Conservation (phyloP, 2,888 invertebrate genomes). For the Empis stercorea region DNA sequence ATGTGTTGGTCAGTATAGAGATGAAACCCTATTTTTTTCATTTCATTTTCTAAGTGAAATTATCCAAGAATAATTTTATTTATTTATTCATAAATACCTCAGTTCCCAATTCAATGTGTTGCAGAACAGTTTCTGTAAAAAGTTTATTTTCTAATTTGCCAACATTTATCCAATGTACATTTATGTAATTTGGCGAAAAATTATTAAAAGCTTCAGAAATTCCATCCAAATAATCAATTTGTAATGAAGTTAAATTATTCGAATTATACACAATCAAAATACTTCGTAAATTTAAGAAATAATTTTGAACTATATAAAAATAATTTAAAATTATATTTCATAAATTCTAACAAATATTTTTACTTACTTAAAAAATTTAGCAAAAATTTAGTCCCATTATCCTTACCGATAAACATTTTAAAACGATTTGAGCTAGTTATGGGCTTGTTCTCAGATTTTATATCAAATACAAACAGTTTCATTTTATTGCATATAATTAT, state of each 20-base stretch:
- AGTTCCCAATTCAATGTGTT: conserved; percentile 22
- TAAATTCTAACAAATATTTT: no score
- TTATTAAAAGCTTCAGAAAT: conserved; percentile 14
- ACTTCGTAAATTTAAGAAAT: conserved; percentile 24
- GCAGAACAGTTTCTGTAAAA: conserved; percentile 20
- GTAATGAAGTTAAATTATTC: conserved; percentile 6
- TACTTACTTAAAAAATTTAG: background rate
- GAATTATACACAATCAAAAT: conserved; percentile 26
- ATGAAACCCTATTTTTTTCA: conserved; percentile 26
- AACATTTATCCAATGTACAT: conserved; percentile 29
- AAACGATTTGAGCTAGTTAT: background rate
- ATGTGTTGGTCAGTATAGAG: conserved; percentile 24
- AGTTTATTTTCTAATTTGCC: conserved; percentile 13
- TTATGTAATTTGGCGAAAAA: conserved; percentile 4
- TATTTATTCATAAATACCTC: conserved; percentile 18
- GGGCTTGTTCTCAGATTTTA: background rate
- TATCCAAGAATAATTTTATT: no score
- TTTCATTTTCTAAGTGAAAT: background rate
- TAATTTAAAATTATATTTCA: no score
- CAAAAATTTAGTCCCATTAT: background rate
- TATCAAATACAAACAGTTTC: background rate
- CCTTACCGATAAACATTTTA: background rate
- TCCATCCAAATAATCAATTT: conserved; percentile 21
- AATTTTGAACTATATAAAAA: conserved; percentile 23
- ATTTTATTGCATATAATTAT: no score